Conservation (phyloP, 1,140 invertebrate species). For the Aethina tumida region DNA sequence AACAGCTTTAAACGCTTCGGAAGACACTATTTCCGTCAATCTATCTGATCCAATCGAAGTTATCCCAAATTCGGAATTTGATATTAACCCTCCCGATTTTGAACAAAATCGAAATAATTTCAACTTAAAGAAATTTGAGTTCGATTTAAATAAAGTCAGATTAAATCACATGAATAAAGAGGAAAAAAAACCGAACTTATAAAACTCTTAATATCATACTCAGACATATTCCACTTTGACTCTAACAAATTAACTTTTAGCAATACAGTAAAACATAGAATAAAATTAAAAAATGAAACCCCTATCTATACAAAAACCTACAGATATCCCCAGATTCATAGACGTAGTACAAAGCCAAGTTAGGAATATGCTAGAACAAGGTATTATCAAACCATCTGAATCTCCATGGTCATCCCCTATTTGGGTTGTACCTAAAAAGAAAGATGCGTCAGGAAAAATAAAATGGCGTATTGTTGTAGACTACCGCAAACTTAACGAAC, state of each 20-base stretch:
- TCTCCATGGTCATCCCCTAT: conserved; percentile 25
- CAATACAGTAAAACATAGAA: conserved; percentile 10
- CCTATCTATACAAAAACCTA: conserved; percentile 18
- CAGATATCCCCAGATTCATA: conserved; percentile 20
- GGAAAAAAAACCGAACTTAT: conserved; percentile 6
- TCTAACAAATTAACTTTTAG: conserved; percentile 2
- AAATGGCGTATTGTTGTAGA: conserved; percentile 33
- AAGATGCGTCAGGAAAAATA: conserved; percentile 22
- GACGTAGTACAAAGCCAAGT: conserved; percentile 23
- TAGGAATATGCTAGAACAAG: conserved; percentile 17
- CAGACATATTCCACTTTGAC: conserved; percentile 5
- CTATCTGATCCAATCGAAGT: too few species aligned
- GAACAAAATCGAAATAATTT: too few species aligned
- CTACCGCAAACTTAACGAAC: conserved; percentile 34
- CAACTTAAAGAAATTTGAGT: too few species aligned
- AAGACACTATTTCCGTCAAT: too few species aligned
- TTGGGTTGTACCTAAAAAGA: conserved; percentile 29
- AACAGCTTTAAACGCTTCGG: too few species aligned
- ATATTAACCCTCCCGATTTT: too few species aligned
- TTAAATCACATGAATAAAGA: conserved; percentile 7
- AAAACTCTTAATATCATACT: conserved; percentile 5
- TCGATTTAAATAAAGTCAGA: too few species aligned
- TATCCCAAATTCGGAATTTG: too few species aligned
- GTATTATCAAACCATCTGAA: too few species aligned
- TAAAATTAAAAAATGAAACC: conserved; percentile 11